Evolutionary conservation across 1,140 invertebrate species (phyloP).

Genomic region (Neodiprion pinetum): DNA sequence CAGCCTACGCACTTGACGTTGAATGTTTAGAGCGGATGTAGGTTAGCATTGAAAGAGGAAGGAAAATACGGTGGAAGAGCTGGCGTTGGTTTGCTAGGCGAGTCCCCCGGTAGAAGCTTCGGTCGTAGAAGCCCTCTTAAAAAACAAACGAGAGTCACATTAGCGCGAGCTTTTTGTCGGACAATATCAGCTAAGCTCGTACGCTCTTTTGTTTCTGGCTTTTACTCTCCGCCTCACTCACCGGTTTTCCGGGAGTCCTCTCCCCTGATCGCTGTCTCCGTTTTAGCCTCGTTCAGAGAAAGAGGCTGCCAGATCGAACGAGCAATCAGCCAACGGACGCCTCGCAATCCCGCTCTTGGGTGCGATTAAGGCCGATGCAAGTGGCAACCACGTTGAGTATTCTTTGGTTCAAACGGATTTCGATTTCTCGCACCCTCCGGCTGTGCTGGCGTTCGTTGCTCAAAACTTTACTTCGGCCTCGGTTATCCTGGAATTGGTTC

Average conservation of each 20-base stretch:
- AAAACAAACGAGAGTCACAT: background rate
- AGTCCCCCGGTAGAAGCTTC: background rate
- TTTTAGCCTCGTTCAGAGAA: constrained; percentile 4
- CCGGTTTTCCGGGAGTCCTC: background rate
- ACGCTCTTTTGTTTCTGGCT: background rate
- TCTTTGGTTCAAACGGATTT: background rate
- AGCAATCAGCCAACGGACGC: constrained; percentile 1
- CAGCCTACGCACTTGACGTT: too few relatives aligned
- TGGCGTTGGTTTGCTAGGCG: background rate
- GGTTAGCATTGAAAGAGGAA: too few relatives aligned
- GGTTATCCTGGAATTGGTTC: too few relatives aligned
- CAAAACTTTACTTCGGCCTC: too few relatives aligned
- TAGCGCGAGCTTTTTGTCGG: background rate
- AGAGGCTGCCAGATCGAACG: background rate
- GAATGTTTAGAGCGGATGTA: too few relatives aligned
- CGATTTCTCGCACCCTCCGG: too few relatives aligned
- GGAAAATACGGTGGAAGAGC: too few relatives aligned
- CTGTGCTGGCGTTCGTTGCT: too few relatives aligned
- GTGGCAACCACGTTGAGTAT: background rate
- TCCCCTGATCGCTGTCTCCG: background rate
- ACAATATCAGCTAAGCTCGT: too few relatives aligned
- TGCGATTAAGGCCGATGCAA: background rate
- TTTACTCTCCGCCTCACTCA: background rate
- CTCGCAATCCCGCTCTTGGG: background rate
- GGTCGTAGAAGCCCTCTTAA: background rate